Conservation (phyloP, 2,797 vertebrate species). For the Mico argentatus region DNA sequence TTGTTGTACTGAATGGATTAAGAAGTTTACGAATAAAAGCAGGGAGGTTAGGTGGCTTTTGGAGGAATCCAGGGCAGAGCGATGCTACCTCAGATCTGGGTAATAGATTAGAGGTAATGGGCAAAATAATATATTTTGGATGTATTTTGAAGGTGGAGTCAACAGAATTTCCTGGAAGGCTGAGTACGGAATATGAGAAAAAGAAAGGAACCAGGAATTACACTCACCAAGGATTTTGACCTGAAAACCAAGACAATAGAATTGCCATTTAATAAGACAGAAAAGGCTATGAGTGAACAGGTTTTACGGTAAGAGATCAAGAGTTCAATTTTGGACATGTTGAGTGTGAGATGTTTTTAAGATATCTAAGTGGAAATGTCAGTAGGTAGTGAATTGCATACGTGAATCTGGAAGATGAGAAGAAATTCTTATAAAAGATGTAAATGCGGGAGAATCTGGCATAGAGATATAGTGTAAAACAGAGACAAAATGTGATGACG, state of each 20-base stretch:
- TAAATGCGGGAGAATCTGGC: neutral
- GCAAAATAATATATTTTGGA: neutral
- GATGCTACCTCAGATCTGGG: neutral
- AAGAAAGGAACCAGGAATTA: neutral
- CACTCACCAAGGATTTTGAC: neutral
- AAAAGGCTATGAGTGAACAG: neutral
- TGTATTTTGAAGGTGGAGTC: neutral
- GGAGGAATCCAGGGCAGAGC: neutral
- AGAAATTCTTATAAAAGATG: neutral
- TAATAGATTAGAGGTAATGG: neutral
- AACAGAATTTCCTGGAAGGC: neutral
- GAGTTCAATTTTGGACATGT: neutral
- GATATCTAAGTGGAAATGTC: neutral
- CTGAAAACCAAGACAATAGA: neutral
- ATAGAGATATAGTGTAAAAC: neutral
- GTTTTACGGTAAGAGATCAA: neutral
- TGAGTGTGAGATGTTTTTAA: neutral
- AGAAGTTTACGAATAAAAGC: neutral
- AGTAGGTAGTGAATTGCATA: neutral
- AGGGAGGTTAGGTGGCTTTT: neutral
- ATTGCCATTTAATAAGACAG: neutral
- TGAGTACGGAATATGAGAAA: neutral
- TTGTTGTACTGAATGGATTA: neutral
- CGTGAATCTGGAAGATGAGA: neutral
- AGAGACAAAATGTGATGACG: neutral